These are phyloP conservation scores for Xenopus petersii DNA, from an alignment of 2,797 vertebrate genomes.

Conservation along the genomic window DNA sequence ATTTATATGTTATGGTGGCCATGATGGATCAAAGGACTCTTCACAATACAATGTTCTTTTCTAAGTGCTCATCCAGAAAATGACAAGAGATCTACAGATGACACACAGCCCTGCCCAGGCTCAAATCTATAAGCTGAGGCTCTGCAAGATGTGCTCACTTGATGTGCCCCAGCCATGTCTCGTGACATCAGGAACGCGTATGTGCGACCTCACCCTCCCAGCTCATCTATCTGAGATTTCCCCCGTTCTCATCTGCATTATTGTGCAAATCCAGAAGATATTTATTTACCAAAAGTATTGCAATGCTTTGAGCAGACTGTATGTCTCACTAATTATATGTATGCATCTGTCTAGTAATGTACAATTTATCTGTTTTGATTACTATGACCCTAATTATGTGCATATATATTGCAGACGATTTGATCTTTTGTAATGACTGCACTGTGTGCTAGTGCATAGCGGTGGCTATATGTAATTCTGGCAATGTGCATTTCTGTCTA, in stretches of 20 bases:
- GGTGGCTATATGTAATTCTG: not conserved
- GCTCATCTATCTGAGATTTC: too few relatives aligned
- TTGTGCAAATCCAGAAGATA: too few relatives aligned
- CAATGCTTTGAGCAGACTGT: too few relatives aligned
- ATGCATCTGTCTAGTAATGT: not conserved
- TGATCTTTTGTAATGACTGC: not conserved
- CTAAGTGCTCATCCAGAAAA: constrained; percentile 15
- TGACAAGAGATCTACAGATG: not conserved
- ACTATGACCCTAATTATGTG: constrained; percentile 3
- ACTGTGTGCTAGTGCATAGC: too few relatives aligned
- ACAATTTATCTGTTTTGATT: not conserved
- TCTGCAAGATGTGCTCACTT: not conserved
- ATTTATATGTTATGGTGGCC: constrained; percentile 19
- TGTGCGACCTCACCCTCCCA: not conserved
- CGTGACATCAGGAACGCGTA: constrained; percentile 5
- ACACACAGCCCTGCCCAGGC: not conserved
- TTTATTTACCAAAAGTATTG: too few relatives aligned
- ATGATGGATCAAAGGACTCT: constrained; percentile 8
- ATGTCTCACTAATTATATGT: too few relatives aligned
- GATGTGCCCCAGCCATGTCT: not conserved
- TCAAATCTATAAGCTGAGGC: not conserved
- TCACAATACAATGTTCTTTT: not conserved
- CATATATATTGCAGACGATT: not conserved
- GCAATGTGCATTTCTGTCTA: not conserved
- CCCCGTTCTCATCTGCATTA: not conserved